phyloP scores from a whole-genome alignment of 2,797 vertebrate genomes.

The Anisognathus igniventris region DNA sequence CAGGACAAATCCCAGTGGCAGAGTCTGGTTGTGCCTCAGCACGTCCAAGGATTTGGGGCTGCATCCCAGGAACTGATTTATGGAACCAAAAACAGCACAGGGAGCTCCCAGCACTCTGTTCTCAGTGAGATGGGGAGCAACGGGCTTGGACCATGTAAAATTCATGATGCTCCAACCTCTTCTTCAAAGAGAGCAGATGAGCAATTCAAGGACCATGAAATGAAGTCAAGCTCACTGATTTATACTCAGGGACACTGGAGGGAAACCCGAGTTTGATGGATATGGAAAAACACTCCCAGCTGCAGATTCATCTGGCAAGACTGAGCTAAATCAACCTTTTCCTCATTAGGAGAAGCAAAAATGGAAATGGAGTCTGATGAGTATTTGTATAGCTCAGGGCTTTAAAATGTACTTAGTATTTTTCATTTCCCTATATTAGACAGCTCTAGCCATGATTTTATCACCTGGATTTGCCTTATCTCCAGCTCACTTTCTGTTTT shows the following conservation, averaged over 20 bases:
- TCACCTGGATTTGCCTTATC: not conserved
- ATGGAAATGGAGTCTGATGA: not conserved
- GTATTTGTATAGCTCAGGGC: constrained; percentile 2
- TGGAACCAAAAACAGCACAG: not conserved
- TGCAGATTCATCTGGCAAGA: not conserved
- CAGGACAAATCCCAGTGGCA: not conserved
- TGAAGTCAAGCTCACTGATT: not conserved
- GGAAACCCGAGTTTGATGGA: not conserved
- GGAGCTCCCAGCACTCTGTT: not conserved
- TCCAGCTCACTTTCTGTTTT: constrained; percentile 5
- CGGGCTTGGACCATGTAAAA: not conserved
- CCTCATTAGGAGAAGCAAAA: not conserved
- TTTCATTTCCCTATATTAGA: not conserved
- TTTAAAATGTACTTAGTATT: not conserved
- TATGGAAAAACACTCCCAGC: not conserved
- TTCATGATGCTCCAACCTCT: not conserved
- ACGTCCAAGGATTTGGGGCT: not conserved
- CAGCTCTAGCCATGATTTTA: not conserved
- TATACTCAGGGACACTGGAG: not conserved
- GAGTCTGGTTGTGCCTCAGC: not conserved
- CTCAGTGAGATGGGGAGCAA: not conserved
- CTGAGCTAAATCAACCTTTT: constrained; percentile 1
- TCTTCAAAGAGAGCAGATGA: not conserved
- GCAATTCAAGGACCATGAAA: not conserved
- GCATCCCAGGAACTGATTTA: not conserved